phyloP scores from a whole-genome alignment of 2,888 invertebrate genomes.

The Strigamia transsilvanica region DNA sequence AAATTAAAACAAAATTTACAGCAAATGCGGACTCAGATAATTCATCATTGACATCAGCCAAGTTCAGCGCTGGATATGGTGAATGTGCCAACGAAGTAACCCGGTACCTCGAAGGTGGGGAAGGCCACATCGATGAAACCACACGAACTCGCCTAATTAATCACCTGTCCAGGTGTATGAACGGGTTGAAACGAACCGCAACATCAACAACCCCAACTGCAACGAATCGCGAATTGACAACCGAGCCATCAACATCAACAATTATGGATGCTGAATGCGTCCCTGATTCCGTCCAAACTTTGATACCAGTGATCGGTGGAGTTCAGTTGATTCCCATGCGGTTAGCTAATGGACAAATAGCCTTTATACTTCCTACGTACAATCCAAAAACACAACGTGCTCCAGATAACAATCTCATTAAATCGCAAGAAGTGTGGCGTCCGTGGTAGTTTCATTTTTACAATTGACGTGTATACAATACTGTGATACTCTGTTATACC shows the following conservation, averaged over 20 bases:
- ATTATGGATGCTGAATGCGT: conserved; percentile 25
- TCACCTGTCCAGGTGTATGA: conserved; percentile 52
- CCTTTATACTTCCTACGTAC: conserved; percentile 1
- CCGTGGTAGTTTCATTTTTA: conserved; percentile 17
- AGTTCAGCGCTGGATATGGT: conserved; percentile 56
- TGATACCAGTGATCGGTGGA: conserved; percentile 15
- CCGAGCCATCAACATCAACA: conserved; percentile 8
- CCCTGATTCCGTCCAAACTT: conserved; percentile 17
- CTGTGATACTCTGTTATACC: conserved; percentile 8
- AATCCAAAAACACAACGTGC: conserved; percentile 16
- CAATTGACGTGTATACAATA: conserved; percentile 4
- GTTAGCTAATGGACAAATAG: conserved; percentile 32
- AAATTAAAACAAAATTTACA: background rate
- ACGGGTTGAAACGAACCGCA: conserved; percentile 44
- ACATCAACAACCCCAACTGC: conserved; percentile 11
- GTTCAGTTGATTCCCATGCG: conserved; percentile 38
- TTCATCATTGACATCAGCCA: background rate
- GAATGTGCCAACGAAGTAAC: conserved; percentile 56
- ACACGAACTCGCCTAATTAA: conserved; percentile 37
- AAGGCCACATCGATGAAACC: conserved; percentile 43
- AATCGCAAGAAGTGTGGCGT: conserved; percentile 43
- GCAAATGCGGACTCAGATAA: background rate
- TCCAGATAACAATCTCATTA: background rate
- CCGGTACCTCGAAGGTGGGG: conserved; percentile 43
- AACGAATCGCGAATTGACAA: conserved; percentile 10